Percentiles rank a stretch among this genome's conserved stretches.
phyloP scores from a whole-genome alignment of 2,888 invertebrate species.

The Cecidostiba fungosa region DNA sequence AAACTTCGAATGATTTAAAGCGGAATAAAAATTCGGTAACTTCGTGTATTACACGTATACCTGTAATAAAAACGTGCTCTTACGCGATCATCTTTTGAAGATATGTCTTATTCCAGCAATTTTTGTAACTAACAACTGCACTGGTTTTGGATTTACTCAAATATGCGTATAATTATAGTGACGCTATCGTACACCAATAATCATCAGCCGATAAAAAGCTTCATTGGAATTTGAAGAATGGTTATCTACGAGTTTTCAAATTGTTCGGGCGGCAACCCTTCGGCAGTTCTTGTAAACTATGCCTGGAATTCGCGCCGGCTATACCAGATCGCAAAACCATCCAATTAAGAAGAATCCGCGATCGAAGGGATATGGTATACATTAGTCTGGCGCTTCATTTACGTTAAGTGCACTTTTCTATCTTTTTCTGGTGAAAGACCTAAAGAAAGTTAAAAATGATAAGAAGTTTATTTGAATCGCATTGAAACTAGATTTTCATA shows the following conservation, averaged over 20 bases:
- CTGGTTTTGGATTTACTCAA: not conserved
- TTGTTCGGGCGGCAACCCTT: not conserved
- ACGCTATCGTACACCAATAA: not conserved
- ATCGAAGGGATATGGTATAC: not conserved
- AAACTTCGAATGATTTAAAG: not conserved
- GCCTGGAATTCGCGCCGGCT: conserved; percentile 3
- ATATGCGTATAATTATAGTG: not conserved
- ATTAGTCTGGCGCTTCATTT: conserved; percentile 19
- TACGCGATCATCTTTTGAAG: not conserved
- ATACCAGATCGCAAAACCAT: not conserved
- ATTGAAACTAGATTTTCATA: not conserved
- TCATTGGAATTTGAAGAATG: not conserved
- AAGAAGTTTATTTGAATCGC: not conserved
- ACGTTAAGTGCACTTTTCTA: not conserved
- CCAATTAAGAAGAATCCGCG: conserved; percentile 13
- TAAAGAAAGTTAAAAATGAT: too few species aligned
- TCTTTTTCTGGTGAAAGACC: not conserved
- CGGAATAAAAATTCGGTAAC: not conserved
- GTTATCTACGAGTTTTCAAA: not conserved
- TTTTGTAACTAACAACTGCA: not conserved
- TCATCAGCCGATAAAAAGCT: not conserved
- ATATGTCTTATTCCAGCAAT: conserved; percentile 17
- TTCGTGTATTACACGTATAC: conserved; percentile 3
- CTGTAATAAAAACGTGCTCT: not conserved
- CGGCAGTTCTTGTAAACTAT: not conserved